Evolutionary conservation across 2,888 invertebrate genomes (phyloP).

Genomic region (Rhingia campestris): DNA sequence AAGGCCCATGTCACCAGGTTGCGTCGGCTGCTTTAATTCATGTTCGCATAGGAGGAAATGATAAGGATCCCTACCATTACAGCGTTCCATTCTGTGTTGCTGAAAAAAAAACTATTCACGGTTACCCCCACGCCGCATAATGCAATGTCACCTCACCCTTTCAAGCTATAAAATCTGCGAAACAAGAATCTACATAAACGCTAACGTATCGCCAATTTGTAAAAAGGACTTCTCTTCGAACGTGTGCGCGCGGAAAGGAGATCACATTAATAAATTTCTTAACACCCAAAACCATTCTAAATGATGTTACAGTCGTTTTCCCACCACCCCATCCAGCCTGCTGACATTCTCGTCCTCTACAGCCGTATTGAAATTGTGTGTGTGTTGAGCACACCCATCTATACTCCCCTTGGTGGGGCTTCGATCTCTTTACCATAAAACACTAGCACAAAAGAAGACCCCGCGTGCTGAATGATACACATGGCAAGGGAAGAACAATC

Average conservation of each 20-base stretch:
- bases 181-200: conserved; percentile 52
- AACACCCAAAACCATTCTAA: conserved; percentile 71
- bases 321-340: conserved; percentile 35
- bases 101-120: too few relatives aligned
- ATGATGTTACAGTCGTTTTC: conserved; percentile 73
- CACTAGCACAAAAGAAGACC: conserved; percentile 5
- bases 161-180: conserved; percentile 61
- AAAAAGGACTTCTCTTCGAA: conserved; percentile 35
- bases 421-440: conserved; percentile 1
- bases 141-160: conserved; percentile 64
- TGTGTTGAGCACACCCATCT: conserved; percentile 10
- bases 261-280: conserved; percentile 73
- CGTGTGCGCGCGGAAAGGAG: conserved; percentile 32
- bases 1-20: too few relatives aligned
- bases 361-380: conserved; percentile 50
- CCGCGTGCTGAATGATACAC: conserved; percentile 1
- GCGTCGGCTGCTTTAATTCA: too few relatives aligned
- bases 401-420: conserved; percentile 1
- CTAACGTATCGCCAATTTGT: conserved; percentile 68
- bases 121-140: conserved; percentile 15
- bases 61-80: too few relatives aligned
- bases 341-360: conserved; percentile 41
- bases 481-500: conserved; percentile 14
- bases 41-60: too few relatives aligned
- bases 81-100: too few relatives aligned